phyloP scores from a whole-genome alignment of 2,797 vertebrate species.

The Poeciliopsis infans region DNA sequence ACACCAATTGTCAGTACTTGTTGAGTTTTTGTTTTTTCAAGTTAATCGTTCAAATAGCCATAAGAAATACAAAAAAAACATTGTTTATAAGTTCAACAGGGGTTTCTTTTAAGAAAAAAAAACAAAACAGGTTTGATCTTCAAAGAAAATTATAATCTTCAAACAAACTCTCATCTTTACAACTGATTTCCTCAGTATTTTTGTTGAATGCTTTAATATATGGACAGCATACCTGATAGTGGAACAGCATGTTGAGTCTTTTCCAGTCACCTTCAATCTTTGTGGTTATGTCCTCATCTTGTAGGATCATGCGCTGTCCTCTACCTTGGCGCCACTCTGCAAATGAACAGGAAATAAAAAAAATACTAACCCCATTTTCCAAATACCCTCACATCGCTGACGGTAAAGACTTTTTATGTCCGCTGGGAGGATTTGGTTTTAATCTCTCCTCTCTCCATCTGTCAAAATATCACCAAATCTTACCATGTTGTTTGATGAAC shows the following conservation, averaged over 20 bases:
- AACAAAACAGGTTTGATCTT: neutral
- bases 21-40: neutral
- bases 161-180: neutral
- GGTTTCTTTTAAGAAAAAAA: neutral
- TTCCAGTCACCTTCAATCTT: slow-evolving; percentile 99
- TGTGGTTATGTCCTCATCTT: slow-evolving; percentile 96
- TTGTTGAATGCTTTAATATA: neutral
- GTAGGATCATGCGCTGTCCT: slow-evolving; percentile 91
- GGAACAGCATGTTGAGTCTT: slow-evolving; percentile 92
- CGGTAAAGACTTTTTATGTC: slow-evolving; percentile 17
- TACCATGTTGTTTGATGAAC: slow-evolving; percentile 7
- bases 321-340: slow-evolving; percentile 96
- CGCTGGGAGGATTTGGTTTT: slow-evolving; percentile 4
- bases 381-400: neutral
- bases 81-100: neutral
- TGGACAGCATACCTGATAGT: slow-evolving; percentile 78
- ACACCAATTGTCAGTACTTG: neutral
- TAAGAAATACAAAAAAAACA: neutral
- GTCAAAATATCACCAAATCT: slow-evolving; percentile 13
- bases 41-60: neutral
- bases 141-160: neutral
- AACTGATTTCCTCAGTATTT: neutral
- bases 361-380: neutral
- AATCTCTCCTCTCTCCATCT: slow-evolving; percentile 6
- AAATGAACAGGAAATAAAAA: neutral